Conservation (phyloP, 2,797 vertebrate genomes). For the Anguilla marmorata region DNA sequence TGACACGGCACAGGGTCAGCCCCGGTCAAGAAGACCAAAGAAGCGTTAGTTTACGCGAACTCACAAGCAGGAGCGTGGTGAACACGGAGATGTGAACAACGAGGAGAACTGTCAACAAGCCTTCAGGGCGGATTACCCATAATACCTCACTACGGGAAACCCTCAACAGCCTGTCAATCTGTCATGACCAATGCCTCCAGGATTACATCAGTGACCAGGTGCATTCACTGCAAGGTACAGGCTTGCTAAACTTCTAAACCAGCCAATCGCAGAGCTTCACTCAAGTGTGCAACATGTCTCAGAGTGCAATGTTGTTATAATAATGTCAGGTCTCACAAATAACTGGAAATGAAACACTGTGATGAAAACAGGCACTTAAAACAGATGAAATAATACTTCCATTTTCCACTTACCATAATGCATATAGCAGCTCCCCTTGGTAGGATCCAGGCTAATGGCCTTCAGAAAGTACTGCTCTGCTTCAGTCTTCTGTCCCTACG, state of each 20-base stretch:
- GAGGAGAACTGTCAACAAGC: neutral
- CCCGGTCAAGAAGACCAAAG: neutral
- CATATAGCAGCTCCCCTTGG: constrained; percentile 99
- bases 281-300: neutral
- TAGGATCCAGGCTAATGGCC: constrained; percentile 94
- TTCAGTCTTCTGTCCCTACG: constrained; percentile 91
- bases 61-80: neutral
- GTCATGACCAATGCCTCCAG: neutral
- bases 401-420: constrained; percentile 87
- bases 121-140: neutral
- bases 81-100: neutral
- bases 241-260: neutral
- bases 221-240: neutral
- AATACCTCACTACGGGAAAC: neutral
- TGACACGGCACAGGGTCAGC: neutral
- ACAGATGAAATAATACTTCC: neutral
- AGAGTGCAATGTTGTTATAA: neutral
- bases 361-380: neutral
- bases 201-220: constrained; percentile 23
- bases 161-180: neutral
- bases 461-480: constrained; percentile 95
- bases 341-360: neutral
- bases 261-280: neutral
- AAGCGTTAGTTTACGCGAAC: neutral
- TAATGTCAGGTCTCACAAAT: neutral